Percentiles rank a stretch among this genome's conserved stretches.
Evolutionary conservation across 64 coral and sea anemone species (phyloP).

Genomic region (Anthopleura sola): DNA sequence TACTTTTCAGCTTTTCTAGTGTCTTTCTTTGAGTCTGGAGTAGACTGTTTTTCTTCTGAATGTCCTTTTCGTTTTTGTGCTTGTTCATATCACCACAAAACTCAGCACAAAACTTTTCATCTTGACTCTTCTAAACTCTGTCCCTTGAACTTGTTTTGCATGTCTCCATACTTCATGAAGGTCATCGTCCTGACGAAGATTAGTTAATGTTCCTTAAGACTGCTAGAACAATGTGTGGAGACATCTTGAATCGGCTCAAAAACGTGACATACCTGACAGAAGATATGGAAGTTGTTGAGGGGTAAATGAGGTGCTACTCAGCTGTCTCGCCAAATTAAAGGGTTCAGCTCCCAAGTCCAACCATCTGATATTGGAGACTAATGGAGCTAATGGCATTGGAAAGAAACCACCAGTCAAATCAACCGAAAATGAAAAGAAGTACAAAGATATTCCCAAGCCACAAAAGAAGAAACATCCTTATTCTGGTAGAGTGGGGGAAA

Average conservation of each 20-base stretch:
- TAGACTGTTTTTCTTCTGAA: too few species aligned
- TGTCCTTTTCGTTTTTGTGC: too few species aligned
- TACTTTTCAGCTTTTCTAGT: too few species aligned
- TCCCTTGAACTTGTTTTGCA: too few species aligned
- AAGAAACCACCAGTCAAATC: background rate
- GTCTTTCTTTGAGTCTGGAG: too few species aligned
- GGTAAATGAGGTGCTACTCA: background rate
- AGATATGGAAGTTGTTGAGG: background rate
- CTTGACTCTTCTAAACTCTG: too few species aligned
- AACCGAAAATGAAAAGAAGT: background rate
- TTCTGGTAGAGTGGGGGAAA: background rate
- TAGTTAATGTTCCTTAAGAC: background rate
- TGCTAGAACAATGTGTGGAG: background rate
- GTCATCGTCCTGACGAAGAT: too few species aligned
- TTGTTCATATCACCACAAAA: too few species aligned
- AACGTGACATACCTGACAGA: background rate
- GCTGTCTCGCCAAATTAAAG: background rate
- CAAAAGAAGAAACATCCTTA: background rate
- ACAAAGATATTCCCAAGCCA: background rate
- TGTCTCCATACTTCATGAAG: too few species aligned
- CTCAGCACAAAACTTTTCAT: too few species aligned
- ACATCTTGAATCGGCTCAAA: background rate
- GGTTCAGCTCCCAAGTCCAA: background rate
- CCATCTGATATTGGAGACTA: background rate
- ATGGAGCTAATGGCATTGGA: background rate